These are phyloP conservation scores for Papilio aristodemus DNA, from an alignment of 1,140 invertebrate genomes.

Conservation along the genomic window DNA sequence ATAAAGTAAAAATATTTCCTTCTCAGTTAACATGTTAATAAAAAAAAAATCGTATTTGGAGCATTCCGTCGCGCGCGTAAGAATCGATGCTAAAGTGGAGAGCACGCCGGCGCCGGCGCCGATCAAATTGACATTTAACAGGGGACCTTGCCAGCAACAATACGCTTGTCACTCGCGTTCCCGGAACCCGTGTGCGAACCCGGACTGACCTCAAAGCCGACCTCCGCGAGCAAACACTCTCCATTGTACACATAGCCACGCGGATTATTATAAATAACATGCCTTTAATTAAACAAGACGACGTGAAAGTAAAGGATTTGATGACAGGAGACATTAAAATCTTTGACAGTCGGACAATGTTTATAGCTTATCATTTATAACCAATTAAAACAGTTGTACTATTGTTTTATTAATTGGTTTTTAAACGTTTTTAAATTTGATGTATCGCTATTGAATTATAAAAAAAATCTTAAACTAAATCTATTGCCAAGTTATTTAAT, in stretches of 20 bases:
- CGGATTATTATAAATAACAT: conserved; percentile 26
- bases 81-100: conserved; percentile 44
- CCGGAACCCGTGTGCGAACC: conserved; percentile 64
- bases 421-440: background rate
- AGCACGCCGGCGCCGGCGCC: conserved; percentile 63
- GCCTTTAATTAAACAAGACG: conserved; percentile 25
- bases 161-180: conserved; percentile 66
- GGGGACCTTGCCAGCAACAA: conserved; percentile 67
- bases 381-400: conserved; percentile 25
- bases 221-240: conserved; percentile 48
- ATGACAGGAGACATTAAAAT: conserved; percentile 18
- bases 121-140: conserved; percentile 68
- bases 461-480: no score
- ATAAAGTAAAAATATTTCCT: conserved; percentile 7
- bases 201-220: conserved; percentile 55
- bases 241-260: conserved; percentile 38
- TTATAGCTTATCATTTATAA: background rate
- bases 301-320: conserved; percentile 29
- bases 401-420: conserved; percentile 1
- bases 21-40: conserved; percentile 31
- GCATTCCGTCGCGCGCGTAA: conserved; percentile 40
- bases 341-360: conserved; percentile 19
- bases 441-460: background rate
- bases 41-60: conserved; percentile 38
- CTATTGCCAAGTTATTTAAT: no score